phyloP scores from a whole-genome alignment of 1,140 invertebrate genomes.

The Latrodectus geometricus region DNA sequence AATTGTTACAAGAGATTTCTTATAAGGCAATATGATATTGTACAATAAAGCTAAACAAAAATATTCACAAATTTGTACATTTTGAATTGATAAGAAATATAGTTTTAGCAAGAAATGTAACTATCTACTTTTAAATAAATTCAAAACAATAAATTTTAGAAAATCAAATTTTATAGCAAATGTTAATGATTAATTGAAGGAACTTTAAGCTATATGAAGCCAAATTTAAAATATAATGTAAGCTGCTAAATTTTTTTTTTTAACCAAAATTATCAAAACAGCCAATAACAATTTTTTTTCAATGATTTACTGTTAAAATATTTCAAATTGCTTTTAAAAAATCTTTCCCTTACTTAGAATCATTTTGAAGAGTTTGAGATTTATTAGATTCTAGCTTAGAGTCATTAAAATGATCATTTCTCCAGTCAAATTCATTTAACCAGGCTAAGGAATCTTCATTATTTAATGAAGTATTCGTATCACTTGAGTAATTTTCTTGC shows the following conservation, averaged over 20 bases:
- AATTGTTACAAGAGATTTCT: too few species aligned
- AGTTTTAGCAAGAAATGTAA: too few species aligned
- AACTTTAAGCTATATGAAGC: too few species aligned
- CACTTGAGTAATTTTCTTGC: neutral
- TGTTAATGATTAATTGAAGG: too few species aligned
- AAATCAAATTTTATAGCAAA: too few species aligned
- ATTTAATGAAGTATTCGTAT: neutral
- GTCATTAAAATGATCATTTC: neutral
- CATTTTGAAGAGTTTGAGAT: neutral
- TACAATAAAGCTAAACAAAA: too few species aligned
- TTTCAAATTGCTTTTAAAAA: neutral
- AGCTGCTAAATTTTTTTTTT: too few species aligned
- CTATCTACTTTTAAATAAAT: too few species aligned
- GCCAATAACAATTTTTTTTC: neutral
- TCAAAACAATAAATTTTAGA: too few species aligned
- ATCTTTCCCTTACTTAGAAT: neutral
- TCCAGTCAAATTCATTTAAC: slow-evolving; percentile 33
- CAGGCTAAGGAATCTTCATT: slow-evolving; percentile 12
- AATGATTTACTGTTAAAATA: neutral
- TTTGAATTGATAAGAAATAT: too few species aligned
- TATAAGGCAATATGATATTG: too few species aligned
- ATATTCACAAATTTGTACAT: too few species aligned
- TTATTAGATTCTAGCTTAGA: neutral
- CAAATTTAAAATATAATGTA: neutral
- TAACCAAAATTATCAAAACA: neutral